Percentiles rank a stretch among this genome's conserved stretches.
Conservation (phyloP, 2,113 vertebrate species). For the Phocoena phocoena region DNA sequence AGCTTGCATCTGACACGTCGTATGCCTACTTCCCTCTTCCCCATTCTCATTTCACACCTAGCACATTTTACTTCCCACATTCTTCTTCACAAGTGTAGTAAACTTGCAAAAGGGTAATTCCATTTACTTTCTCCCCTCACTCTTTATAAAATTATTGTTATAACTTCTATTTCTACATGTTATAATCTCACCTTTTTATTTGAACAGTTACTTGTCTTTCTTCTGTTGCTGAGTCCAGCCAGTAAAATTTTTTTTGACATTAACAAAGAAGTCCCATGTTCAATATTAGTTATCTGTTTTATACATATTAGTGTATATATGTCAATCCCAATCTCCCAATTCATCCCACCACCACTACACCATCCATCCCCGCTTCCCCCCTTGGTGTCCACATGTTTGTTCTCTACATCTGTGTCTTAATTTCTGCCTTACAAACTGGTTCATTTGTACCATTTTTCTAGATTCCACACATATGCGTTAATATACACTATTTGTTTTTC, state of each 20-base stretch:
- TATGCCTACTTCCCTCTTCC: not conserved
- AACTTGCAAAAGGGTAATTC: not conserved
- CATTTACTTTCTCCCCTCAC: not conserved
- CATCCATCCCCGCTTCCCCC: too few relatives aligned
- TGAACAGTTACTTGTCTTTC: not conserved
- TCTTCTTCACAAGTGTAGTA: not conserved
- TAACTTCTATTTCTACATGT: not conserved
- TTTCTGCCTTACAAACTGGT: too few relatives aligned
- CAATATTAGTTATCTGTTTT: too few relatives aligned
- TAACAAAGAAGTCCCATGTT: too few relatives aligned
- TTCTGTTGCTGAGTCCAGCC: not conserved
- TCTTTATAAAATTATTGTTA: not conserved
- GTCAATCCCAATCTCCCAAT: too few relatives aligned
- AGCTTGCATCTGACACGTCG: not conserved
- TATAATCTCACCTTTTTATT: not conserved
- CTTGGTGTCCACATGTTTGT: too few relatives aligned
- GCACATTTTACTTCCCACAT: not conserved
- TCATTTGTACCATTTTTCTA: too few relatives aligned
- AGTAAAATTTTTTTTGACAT: not conserved
- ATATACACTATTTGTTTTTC: too few relatives aligned
- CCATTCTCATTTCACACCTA: not conserved
- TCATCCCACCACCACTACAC: too few relatives aligned
- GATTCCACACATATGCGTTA: too few relatives aligned
- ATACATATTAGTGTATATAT: too few relatives aligned
- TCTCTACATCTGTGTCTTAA: too few relatives aligned